A percentile compares a stretch with the other conserved stretches of the same genome.
phyloP scores from a whole-genome alignment of 2,113 vertebrate species.

The Ammodytes dubius region DNA sequence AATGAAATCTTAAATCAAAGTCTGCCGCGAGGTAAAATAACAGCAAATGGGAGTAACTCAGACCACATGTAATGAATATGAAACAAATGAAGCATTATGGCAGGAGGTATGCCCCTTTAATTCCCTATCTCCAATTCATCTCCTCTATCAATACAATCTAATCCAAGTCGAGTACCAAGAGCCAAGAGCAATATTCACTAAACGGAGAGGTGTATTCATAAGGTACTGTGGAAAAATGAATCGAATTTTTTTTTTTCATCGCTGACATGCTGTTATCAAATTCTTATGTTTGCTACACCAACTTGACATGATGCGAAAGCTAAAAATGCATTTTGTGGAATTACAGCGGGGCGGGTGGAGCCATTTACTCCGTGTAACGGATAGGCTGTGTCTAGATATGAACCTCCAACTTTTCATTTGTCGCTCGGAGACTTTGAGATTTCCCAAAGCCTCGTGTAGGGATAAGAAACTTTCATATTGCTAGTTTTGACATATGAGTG shows the following conservation, averaged over 20 bases:
- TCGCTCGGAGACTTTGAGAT: conserved; percentile 52
- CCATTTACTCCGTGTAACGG: conserved; percentile 64
- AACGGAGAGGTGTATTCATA: conserved; percentile 60
- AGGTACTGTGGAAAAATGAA: conserved; percentile 64
- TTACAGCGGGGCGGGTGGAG: conserved; percentile 48
- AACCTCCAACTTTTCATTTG: conserved; percentile 62
- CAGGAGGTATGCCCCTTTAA: conserved; percentile 67
- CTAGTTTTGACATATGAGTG: conserved; percentile 65
- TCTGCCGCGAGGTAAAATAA: conserved; percentile 58
- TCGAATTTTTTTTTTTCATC: conserved; percentile 65
- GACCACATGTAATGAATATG: conserved; percentile 78
- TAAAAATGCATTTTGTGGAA: conserved; percentile 70
- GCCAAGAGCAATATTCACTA: conserved; percentile 67
- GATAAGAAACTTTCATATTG: conserved; percentile 66
- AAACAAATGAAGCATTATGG: conserved; percentile 74
- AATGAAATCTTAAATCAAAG: conserved; percentile 39
- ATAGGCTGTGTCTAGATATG: conserved; percentile 67
- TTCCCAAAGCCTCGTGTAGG: conserved; percentile 54
- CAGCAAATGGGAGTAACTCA: conserved; percentile 71
- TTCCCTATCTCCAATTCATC: conserved; percentile 75
- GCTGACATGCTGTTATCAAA: conserved; percentile 77
- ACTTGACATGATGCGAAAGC: conserved; percentile 56
- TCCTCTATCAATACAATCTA: conserved; percentile 79
- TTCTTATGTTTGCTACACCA: conserved; percentile 66
- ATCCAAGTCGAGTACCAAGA: conserved; percentile 53